Evolutionary conservation across 30 jellyfish, hydroid and myxozoan genomes (phyloP), one percentile per base, ranked within the genome.

Genomic region (Aurelia sp.): DNA sequence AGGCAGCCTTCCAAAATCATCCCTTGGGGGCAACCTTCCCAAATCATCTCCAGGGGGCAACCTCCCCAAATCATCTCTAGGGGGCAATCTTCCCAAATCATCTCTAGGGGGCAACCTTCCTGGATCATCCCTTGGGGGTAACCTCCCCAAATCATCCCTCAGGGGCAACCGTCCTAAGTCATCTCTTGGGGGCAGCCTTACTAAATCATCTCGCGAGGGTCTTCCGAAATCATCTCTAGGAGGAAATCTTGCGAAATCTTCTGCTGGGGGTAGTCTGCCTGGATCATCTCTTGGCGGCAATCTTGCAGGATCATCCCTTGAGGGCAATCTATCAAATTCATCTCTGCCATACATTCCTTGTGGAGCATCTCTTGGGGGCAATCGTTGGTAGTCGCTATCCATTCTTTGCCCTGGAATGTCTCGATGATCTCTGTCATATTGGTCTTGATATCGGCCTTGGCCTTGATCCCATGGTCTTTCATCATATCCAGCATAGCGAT

Each of bases 71-170:
- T 41, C 80, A 15, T 63, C 89, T 47, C 80, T 63, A 8, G 58
- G 71, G 58, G 73, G 77, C 55, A 21, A 41, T 4, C 38, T 47
- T 64, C 18, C 44, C 55, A 21, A 21, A 44, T 44, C 51, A 16
- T 62, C 70, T 44, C 65, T 40, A 0, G 65, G 33, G 20, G 84
- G 48, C 15, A 17, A 13, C 33, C 80, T 48, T 24, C 27, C 21
- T n/a, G 81, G 73, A 19, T 79, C 89, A 13, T 48, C 81, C 64
- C 89, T 63, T 4, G 50, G 21, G 12, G 89, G 80, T 30, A 19
- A 40, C 80, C 89, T 63, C 8, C 51, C 89, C 18, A 24, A 33
- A 20, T 19, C 80, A 15, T 63, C 89, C 21, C 72, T 19, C 10
- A 40, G 71, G 58, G 73, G 77, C 76, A 21, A 52, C 18, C 11